phyloP scores from a whole-genome alignment of 2,888 invertebrate genomes.

The Endotricha flammealis region DNA sequence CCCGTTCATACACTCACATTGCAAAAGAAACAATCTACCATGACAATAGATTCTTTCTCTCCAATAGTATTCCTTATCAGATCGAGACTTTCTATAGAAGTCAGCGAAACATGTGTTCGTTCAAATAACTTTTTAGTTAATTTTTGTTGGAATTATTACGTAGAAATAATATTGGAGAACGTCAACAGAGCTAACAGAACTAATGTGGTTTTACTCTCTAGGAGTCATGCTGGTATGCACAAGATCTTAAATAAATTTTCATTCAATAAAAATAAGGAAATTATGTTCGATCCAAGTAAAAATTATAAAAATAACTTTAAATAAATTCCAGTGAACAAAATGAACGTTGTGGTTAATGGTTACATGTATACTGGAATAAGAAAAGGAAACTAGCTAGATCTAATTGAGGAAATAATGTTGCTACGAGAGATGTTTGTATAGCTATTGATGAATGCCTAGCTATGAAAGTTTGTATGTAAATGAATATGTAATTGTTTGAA shows the following conservation, averaged over 20 bases:
- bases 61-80: constrained; percentile 65
- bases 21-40: constrained; percentile 78
- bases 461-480: constrained; percentile 19
- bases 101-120: constrained; percentile 2
- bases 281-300: constrained; percentile 5
- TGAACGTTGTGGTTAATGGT: constrained; percentile 28
- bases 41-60: constrained; percentile 73
- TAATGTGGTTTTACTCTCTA: constrained; percentile 28
- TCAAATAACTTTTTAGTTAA: constrained; percentile 1
- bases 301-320: constrained; percentile 21
- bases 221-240: constrained; percentile 21
- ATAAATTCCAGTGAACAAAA: constrained; percentile 11
- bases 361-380: constrained; percentile 21
- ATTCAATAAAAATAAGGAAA: constrained; percentile 7
- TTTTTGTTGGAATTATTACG: not conserved
- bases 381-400: constrained; percentile 35
- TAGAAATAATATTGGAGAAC: constrained; percentile 72
- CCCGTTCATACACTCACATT: constrained; percentile 68
- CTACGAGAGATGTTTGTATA: constrained; percentile 22
- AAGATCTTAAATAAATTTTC: constrained; percentile 5
- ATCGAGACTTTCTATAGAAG: constrained; percentile 17
- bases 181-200: constrained; percentile 29
- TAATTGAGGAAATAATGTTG: constrained; percentile 50
- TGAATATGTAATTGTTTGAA: constrained; percentile 12
- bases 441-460: constrained; percentile 18